phyloP scores from a whole-genome alignment of 2,888 invertebrate genomes.

The Tricholauxania praeusta region DNA sequence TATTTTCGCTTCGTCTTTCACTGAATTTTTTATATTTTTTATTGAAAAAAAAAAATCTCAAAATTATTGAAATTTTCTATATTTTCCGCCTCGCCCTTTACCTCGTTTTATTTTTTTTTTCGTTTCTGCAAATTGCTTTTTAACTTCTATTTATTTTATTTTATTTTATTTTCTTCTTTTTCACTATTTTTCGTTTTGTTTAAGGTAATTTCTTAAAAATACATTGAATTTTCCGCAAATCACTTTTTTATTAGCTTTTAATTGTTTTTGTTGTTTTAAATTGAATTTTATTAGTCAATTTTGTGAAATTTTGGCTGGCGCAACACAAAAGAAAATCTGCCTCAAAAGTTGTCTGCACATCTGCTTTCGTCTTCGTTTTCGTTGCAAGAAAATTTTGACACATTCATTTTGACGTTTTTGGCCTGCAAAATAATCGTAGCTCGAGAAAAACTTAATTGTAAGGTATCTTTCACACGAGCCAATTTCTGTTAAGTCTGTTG shows the following conservation, averaged over 20 bases:
- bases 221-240: constrained; percentile 31
- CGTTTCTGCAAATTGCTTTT: constrained; percentile 18
- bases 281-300: constrained; percentile 28
- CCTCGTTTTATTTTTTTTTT: constrained; percentile 11
- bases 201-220: constrained; percentile 20
- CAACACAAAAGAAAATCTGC: constrained; percentile 33
- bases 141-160: constrained; percentile 15
- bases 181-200: constrained; percentile 5
- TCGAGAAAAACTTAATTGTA: too few species aligned
- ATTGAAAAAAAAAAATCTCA: not conserved
- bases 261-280: constrained; percentile 31
- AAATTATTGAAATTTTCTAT: not conserved
- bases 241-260: constrained; percentile 11
- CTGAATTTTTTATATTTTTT: not conserved
- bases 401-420: not conserved
- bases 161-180: constrained; percentile 14
- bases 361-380: constrained; percentile 26
- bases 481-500: too few species aligned
- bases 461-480: too few species aligned
- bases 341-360: constrained; percentile 11
- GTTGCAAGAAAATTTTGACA: constrained; percentile 12
- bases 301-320: constrained; percentile 35
- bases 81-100: not conserved
- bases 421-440: too few species aligned
- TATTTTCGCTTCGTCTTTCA: not conserved